Conservation (phyloP, 2,113 vertebrate species). For the Tringa solitaria region DNA sequence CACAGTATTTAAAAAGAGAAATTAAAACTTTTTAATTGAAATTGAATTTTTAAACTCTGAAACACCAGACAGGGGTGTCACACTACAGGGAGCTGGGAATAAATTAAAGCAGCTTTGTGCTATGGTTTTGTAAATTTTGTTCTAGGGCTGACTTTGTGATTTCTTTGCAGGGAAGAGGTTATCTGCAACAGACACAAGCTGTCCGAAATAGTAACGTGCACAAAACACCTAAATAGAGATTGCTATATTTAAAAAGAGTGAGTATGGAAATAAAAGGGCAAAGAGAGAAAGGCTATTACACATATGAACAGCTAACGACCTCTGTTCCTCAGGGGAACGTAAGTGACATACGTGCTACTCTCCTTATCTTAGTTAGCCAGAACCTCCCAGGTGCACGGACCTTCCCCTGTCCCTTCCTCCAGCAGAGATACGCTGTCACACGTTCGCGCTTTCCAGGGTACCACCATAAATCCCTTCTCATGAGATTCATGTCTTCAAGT, state of each 20-base stretch:
- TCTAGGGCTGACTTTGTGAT: background rate
- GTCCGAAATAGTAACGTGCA: background rate
- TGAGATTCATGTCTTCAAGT: background rate
- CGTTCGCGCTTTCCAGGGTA: accelerated
- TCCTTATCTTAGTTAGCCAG: background rate
- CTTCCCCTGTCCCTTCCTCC: background rate
- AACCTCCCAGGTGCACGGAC: background rate
- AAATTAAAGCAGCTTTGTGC: background rate
- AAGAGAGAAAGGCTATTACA: background rate
- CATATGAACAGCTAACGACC: background rate
- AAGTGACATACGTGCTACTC: accelerated
- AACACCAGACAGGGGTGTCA: constrained; percentile 7
- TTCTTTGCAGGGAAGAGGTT: background rate
- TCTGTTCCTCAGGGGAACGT: accelerated
- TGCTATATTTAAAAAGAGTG: background rate
- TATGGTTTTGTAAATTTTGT: background rate
- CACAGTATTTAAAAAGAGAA: background rate
- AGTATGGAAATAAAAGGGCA: background rate
- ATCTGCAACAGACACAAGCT: background rate
- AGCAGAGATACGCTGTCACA: background rate
- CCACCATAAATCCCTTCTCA: background rate
- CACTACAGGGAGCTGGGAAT: background rate
- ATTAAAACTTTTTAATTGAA: constrained; percentile 56
- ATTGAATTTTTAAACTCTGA: constrained; percentile 35
- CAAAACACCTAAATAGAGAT: background rate